phyloP scores from a whole-genome alignment of 2,113 vertebrate genomes.

The Entosphenus tridentatus region DNA sequence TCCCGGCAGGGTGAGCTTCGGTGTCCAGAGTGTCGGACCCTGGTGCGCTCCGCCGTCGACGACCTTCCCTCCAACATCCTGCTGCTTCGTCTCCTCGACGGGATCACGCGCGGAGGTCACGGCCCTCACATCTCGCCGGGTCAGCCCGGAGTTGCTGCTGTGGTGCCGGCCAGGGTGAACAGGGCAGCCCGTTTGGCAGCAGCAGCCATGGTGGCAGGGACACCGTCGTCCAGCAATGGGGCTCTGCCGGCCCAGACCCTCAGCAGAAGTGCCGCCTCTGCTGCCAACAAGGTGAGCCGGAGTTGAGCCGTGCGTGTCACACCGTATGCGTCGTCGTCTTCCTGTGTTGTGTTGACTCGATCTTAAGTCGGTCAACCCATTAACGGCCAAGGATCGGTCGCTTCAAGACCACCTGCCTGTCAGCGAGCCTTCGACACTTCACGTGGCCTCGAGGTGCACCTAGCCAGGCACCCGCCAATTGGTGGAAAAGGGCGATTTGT shows the following conservation, averaged over 20 bases:
- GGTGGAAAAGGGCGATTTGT: no score
- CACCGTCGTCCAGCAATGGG: background rate
- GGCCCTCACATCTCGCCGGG: slow-evolving; percentile 21
- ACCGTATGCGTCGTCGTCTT: no score
- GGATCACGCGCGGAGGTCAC: slow-evolving; percentile 57
- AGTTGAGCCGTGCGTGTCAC: no score
- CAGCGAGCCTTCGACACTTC: no score
- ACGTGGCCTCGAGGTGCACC: no score
- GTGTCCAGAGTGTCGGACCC: slow-evolving; percentile 76
- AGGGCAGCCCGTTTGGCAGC: slow-evolving; percentile 13
- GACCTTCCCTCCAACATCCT: slow-evolving; percentile 76
- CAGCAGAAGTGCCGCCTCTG: no score
- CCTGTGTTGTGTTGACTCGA: no score
- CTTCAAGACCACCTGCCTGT: no score
- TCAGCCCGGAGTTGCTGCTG: slow-evolving; percentile 10
- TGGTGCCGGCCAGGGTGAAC: slow-evolving; percentile 11
- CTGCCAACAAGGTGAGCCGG: no score
- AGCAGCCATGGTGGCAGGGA: background rate
- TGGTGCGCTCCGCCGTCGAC: slow-evolving; percentile 77
- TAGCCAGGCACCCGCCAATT: no score
- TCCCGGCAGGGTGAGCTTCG: slow-evolving; percentile 58
- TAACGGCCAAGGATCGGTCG: no score
- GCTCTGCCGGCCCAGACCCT: background rate
- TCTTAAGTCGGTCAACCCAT: no score
- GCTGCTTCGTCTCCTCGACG: slow-evolving; percentile 64